These are phyloP conservation scores for Parambassis ranga DNA, from an alignment of 2,797 vertebrate genomes.

Conservation along the genomic window DNA sequence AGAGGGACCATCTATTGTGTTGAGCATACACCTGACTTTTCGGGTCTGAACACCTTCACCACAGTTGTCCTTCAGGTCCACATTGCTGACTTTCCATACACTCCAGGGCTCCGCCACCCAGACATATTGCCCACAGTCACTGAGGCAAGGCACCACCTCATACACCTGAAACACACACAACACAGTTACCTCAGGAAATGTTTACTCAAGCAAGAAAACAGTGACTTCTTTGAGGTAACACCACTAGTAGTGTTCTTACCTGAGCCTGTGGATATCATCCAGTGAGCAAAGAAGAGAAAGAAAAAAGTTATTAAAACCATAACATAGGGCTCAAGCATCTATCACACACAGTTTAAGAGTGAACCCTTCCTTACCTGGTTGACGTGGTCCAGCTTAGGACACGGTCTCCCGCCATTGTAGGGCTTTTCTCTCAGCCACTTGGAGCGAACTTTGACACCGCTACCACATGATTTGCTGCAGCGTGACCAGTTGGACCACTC, in stretches of 20 bases:
- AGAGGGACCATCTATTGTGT: conserved; percentile 93
- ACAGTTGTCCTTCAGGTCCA: conserved; percentile 92
- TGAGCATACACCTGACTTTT: conserved; percentile 97
- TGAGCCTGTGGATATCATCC: conserved; percentile 75
- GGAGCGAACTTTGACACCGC: conserved; percentile 96
- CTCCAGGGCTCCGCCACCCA: conserved; percentile 97
- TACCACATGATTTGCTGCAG: conserved; percentile 97
- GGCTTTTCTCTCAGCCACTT: conserved; percentile 99
- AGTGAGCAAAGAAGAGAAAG: conserved; percentile 4
- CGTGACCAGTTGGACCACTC: conserved; percentile 99
- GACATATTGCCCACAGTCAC: conserved; percentile 93
- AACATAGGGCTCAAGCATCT: not conserved
- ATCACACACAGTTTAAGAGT: not conserved
- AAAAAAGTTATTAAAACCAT: conserved; percentile 6
- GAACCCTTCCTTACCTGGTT: conserved; percentile 86
- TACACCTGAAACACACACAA: conserved; percentile 83
- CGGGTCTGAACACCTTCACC: conserved; percentile 96
- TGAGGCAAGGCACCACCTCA: conserved; percentile 95
- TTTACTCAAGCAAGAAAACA: not conserved
- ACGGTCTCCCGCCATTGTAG: conserved; percentile 95
- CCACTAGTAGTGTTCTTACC: too few species aligned
- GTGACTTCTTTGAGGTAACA: not conserved
- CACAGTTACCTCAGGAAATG: not conserved
- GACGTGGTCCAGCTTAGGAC: conserved; percentile 95
- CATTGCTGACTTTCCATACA: conserved; percentile 93